A percentile compares a stretch with the other conserved stretches of the same genome.
phyloP scores from a whole-genome alignment of 2,113 vertebrate species.

The Gymnogyps californianus region DNA sequence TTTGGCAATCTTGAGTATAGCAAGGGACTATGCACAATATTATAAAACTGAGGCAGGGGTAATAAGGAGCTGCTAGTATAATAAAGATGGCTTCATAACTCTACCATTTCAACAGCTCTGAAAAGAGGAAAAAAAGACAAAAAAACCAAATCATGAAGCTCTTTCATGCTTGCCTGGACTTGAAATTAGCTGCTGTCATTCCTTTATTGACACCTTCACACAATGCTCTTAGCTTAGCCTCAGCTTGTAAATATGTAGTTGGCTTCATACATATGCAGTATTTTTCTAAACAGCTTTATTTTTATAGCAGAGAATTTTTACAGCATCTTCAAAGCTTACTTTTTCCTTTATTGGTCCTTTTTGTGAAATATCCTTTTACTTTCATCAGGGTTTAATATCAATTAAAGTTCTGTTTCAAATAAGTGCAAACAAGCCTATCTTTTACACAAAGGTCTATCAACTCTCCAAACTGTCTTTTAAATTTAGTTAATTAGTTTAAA shows the following conservation, averaged over 20 bases:
- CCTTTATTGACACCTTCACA: not conserved
- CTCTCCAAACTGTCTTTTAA: not conserved
- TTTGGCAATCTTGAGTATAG: not conserved
- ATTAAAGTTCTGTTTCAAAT: not conserved
- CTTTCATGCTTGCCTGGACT: not conserved
- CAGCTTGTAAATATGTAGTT: not conserved
- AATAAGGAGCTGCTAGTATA: not conserved
- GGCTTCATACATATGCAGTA: not conserved
- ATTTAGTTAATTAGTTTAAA: not conserved
- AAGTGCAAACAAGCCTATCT: not conserved
- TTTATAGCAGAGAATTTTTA: not conserved
- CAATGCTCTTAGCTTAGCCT: not conserved
- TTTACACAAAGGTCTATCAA: not conserved
- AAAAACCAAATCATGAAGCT: not conserved
- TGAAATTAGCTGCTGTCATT: not conserved
- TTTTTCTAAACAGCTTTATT: not conserved
- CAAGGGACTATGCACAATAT: not conserved
- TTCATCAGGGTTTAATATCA: not conserved
- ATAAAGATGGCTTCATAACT: not conserved
- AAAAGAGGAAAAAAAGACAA: not conserved
- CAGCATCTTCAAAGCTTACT: not conserved
- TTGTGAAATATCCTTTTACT: not conserved
- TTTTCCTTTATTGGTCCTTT: not conserved
- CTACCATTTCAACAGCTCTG: not conserved
- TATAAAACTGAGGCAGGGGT: not conserved